These are phyloP conservation scores for Taeniopygia guttata DNA, from an alignment of 2,797 vertebrate species.

Conservation along the genomic window DNA sequence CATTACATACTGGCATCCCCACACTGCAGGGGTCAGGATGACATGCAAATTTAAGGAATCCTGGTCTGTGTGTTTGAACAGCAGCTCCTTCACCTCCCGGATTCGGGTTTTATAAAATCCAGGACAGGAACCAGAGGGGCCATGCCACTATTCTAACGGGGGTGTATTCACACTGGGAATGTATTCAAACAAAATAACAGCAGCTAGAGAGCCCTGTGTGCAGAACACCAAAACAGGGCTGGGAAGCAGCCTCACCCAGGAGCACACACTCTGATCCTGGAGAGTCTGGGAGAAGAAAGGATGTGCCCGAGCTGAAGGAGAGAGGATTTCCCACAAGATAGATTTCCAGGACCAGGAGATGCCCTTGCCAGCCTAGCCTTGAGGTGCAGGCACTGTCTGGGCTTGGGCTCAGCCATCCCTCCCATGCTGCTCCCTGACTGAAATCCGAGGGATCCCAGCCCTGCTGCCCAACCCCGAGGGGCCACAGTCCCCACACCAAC, in stretches of 20 bases:
- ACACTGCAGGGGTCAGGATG: not conserved
- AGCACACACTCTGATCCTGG: accelerated
- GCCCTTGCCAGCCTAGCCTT: accelerated
- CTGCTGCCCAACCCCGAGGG: too few relatives aligned
- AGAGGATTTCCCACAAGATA: not conserved
- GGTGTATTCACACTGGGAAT: not conserved
- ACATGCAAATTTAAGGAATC: accelerated
- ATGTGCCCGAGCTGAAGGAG: not conserved
- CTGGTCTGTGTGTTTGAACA: not conserved
- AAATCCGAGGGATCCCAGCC: accelerated
- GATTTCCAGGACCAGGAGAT: accelerated
- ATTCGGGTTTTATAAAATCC: not conserved
- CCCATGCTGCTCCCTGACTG: accelerated
- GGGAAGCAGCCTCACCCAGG: not conserved
- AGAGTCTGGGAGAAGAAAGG: not conserved
- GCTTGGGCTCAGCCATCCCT: not conserved
- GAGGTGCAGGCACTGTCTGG: not conserved
- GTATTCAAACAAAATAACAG: not conserved
- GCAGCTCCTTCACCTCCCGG: not conserved
- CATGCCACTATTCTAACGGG: not conserved
- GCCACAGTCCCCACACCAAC: not conserved
- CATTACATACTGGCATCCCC: not conserved
- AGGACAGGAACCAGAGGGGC: not conserved
- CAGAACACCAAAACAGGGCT: not conserved
- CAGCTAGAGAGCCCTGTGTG: not conserved